These are phyloP conservation scores for Rachycentron canadum DNA, from an alignment of 2,797 vertebrate genomes.

Conservation along the genomic window DNA sequence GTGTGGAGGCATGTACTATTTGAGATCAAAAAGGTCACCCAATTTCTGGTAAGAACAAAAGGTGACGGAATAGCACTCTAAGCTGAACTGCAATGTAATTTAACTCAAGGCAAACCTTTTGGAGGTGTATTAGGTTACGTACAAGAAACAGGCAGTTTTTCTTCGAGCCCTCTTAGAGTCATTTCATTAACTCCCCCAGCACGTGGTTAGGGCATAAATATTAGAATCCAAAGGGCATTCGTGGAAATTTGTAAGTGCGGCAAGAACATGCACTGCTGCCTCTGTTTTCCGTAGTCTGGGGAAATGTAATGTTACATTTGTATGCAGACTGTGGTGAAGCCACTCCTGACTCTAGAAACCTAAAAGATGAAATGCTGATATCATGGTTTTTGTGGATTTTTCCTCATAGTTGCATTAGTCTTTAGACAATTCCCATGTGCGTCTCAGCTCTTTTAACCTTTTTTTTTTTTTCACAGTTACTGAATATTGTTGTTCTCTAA, in stretches of 20 bases:
- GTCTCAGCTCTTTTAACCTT: slow-evolving; percentile 13
- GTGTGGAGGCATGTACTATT: neutral
- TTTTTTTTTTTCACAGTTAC: slow-evolving; percentile 20
- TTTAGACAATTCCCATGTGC: slow-evolving; percentile 2
- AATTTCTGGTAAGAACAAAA: slow-evolving; percentile 59
- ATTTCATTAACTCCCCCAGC: slow-evolving; percentile 72
- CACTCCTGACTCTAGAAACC: slow-evolving; percentile 43
- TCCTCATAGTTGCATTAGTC: slow-evolving; percentile 31
- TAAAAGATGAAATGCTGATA: slow-evolving; percentile 61
- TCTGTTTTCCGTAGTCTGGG: slow-evolving; percentile 49
- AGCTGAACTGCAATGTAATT: slow-evolving; percentile 52
- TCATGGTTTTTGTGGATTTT: slow-evolving; percentile 38
- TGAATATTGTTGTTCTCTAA: slow-evolving; percentile 48
- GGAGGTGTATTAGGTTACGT: slow-evolving; percentile 27
- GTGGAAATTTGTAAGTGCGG: slow-evolving; percentile 53
- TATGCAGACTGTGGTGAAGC: slow-evolving; percentile 53
- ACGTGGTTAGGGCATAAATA: slow-evolving; percentile 61
- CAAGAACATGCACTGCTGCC: slow-evolving; percentile 53
- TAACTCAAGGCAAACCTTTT: slow-evolving; percentile 49
- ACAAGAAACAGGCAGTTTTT: slow-evolving; percentile 43
- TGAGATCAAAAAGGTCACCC: slow-evolving; percentile 60
- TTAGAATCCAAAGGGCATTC: slow-evolving; percentile 66
- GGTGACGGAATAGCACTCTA: slow-evolving; percentile 42
- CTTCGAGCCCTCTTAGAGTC: slow-evolving; percentile 46
- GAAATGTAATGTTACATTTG: slow-evolving; percentile 75